Evolutionary conservation across 2,113 vertebrate species (phyloP).

Genomic region (Datnioides undecimradiatus): DNA sequence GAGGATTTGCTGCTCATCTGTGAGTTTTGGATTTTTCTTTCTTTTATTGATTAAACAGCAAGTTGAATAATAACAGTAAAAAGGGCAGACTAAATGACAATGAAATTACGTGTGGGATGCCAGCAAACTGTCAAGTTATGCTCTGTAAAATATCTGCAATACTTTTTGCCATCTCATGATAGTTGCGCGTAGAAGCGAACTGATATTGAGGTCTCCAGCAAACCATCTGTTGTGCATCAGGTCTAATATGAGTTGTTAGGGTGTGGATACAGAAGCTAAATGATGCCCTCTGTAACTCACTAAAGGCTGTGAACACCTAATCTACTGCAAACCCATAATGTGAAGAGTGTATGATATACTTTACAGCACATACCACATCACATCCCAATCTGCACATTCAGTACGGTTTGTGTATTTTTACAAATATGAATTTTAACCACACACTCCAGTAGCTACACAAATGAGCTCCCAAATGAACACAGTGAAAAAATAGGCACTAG

Average conservation of each 20-base stretch:
- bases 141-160: neutral
- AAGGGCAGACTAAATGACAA: neutral
- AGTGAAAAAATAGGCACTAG: neutral
- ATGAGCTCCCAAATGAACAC: conserved; percentile 46
- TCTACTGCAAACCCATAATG: neutral
- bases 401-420: neutral
- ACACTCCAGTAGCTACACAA: conserved; percentile 6
- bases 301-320: neutral
- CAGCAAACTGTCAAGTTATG: neutral
- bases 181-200: neutral
- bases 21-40: neutral
- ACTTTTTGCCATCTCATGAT: neutral
- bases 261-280: neutral
- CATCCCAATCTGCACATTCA: neutral
- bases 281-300: neutral
- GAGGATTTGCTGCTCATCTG: neutral
- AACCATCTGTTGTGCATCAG: conserved; percentile 2
- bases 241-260: neutral
- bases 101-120: neutral
- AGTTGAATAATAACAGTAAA: neutral
- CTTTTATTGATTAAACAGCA: neutral
- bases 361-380: neutral
- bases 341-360: neutral
- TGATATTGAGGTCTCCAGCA: neutral
- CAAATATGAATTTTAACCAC: conserved; percentile 7